phyloP scores from a whole-genome alignment of 2,113 vertebrate genomes.

The Silurus meridionalis region DNA sequence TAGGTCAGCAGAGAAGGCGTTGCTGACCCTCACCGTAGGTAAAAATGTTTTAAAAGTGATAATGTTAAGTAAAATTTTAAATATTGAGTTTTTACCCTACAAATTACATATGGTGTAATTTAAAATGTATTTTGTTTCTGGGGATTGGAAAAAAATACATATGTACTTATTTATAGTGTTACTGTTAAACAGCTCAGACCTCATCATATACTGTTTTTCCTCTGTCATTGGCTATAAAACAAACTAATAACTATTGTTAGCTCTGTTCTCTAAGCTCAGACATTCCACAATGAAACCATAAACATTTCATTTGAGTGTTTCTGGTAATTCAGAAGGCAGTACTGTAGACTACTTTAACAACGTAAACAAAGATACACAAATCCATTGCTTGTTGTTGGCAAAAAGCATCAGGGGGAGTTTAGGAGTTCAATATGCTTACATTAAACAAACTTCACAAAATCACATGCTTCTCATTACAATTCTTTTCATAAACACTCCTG shows the following conservation, averaged over 20 bases:
- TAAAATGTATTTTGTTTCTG: too few species aligned
- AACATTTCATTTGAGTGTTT: not conserved
- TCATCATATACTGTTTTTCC: not conserved
- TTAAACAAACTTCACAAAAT: not conserved
- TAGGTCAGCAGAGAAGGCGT: too few species aligned
- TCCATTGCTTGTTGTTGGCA: not conserved
- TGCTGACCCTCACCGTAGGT: too few species aligned
- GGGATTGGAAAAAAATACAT: not conserved
- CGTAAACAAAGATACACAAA: not conserved
- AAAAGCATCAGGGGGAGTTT: not conserved
- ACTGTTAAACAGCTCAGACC: not conserved
- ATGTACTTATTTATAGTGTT: not conserved
- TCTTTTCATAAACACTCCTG: not conserved
- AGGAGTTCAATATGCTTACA: not conserved
- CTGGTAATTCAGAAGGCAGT: not conserved
- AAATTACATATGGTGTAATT: too few species aligned
- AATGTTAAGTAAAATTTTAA: too few species aligned
- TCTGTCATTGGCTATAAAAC: not conserved
- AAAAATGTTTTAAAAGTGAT: too few species aligned
- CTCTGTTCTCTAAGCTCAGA: not conserved
- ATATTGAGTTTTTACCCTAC: too few species aligned
- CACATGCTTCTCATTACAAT: not conserved
- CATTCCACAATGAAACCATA: not conserved
- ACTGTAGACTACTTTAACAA: not conserved
- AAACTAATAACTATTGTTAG: not conserved